Base-by-base conservation (phyloP, 92 coral and sea anemone species). In the Pocillopora meandrina region DNA sequence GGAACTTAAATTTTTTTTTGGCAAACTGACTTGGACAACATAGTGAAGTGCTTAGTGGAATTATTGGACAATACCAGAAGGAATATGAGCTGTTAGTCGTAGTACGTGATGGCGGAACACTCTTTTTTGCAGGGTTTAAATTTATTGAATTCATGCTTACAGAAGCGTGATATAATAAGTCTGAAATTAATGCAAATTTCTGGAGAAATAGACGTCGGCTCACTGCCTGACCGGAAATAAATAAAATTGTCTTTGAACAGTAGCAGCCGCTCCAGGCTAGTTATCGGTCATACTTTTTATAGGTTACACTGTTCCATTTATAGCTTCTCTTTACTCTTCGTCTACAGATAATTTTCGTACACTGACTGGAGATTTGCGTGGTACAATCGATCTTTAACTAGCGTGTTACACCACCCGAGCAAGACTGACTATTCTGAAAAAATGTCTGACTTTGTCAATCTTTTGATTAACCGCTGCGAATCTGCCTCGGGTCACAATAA, bases 181-280 rank as follows among this genome's bases (percentile, higher is more conserved):
- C 93, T 90, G 84, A 88, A 66, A 67, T 84, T 86, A 84, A 90
- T 90, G 93, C 85, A 86, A 90, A 90, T 90, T 87, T 86, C 63
- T 62, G 34, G 31, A 52, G 73, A 62, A 65, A 68, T 62, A 49
- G 86, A 83, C 86, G 80, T 79, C 86, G 86, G 86, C 79, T 74
- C 63, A 56, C 33, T 64, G 61, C 80, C 80, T 64, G 61, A 74
- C 80, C 86, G 86, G 86, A 83, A 83, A 83, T 83, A 83, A 83
- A 83, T 83, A 83, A 83, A 83, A 83, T 82, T 61, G 86, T 83
- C 72, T 47, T 23, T 74, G 86, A 83, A 81, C 85, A 81, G 70
- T 60, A 83, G 80, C 8, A 31, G 64, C 21, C 58, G 73, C 49
- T 74, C 35, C 64, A 62, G 64, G 73, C 62, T 82, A 56, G 36